phyloP scores from a whole-genome alignment of 37 sponge, comb jelly and placozoan species.

The Ephydatia muelleri region DNA sequence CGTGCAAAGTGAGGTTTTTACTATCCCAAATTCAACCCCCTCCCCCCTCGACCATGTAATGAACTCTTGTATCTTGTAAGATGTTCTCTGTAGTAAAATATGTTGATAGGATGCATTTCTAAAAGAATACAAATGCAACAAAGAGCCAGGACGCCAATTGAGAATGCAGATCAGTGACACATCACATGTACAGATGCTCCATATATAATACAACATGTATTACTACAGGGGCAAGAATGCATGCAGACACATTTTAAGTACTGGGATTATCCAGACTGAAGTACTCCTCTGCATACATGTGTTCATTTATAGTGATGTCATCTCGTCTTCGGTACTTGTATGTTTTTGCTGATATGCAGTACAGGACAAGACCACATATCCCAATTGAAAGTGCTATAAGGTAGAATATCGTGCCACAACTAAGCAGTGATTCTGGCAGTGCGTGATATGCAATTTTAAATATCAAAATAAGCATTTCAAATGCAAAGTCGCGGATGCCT shows the following conservation, averaged over 20 bases:
- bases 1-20: too few species aligned
- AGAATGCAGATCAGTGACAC: too few species aligned
- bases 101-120: too few species aligned
- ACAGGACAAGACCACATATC: not conserved
- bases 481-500: not conserved
- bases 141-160: too few species aligned
- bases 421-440: not conserved
- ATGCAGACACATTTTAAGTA: not conserved
- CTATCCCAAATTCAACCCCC: too few species aligned
- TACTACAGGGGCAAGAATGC: too few species aligned
- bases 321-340: not conserved
- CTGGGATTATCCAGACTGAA: not conserved
- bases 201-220: too few species aligned
- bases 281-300: not conserved
- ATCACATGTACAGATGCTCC: too few species aligned
- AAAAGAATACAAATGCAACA: too few species aligned
- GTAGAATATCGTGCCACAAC: not conserved
- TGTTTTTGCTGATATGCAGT: not conserved
- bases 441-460: not conserved
- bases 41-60: too few species aligned
- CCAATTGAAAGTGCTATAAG: not conserved
- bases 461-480: not conserved
- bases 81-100: too few species aligned
- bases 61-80: too few species aligned
- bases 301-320: not conserved